A percentile compares a stretch with the other conserved stretches of the same genome.
Conservation (phyloP, 2,113 vertebrate genomes). For the Oncorhynchus clarkii region DNA sequence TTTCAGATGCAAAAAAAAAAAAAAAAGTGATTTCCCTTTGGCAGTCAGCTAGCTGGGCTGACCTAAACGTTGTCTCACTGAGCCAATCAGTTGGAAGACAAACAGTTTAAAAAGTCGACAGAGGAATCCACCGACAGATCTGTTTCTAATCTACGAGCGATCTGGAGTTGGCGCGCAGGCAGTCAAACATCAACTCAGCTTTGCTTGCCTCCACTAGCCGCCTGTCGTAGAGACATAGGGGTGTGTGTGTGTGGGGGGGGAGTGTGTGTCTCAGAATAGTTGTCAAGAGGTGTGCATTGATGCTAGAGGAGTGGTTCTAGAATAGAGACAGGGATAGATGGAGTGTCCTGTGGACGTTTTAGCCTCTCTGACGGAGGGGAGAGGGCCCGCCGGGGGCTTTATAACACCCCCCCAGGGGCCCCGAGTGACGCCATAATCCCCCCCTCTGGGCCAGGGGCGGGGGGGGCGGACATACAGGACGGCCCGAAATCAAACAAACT, state of each 20-base stretch:
- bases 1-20: conserved; percentile 35
- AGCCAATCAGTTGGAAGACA: conserved; percentile 37
- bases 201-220: conserved; percentile 60
- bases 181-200: conserved; percentile 44
- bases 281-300: conserved; percentile 67
- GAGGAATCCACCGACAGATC: conserved; percentile 46
- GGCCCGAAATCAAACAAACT: conserved; percentile 69
- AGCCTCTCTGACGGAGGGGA: conserved; percentile 74
- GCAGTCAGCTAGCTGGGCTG: conserved; percentile 41
- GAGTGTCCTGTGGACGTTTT: conserved; percentile 68
- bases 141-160: conserved; percentile 8
- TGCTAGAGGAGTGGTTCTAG: conserved; percentile 56
- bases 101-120: conserved; percentile 33
- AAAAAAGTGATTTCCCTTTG: conserved; percentile 41
- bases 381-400: conserved; percentile 72
- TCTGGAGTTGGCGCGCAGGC: background rate
- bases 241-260: conserved; percentile 21
- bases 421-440: conserved; percentile 74
- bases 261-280: conserved; percentile 41
- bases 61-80: conserved; percentile 17
- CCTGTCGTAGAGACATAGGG: conserved; percentile 69
- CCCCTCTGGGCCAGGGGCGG: conserved; percentile 43
- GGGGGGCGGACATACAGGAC: conserved; percentile 37
- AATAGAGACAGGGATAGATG: conserved; percentile 59
- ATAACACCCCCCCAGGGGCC: conserved; percentile 71